Evolutionary conservation across 2,797 vertebrate species (phyloP), one percentile per base, ranked within the genome.

Genomic region (Sandelia bainsii): DNA sequence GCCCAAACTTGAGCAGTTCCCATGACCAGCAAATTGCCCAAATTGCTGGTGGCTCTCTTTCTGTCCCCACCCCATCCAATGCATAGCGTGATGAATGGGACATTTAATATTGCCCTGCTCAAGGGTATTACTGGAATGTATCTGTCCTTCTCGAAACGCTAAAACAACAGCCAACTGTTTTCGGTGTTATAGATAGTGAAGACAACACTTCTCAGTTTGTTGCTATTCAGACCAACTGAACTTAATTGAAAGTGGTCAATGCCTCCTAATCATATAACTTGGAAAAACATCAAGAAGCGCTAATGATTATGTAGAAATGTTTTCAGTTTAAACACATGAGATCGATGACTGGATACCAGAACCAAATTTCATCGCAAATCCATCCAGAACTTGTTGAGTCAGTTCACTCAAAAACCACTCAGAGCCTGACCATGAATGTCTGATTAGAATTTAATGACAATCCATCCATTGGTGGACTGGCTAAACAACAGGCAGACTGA

Each of bases 61-160:
- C 45, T 81, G 57, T 74, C 80, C 72, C 83, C 77, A 50, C 75
- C 69, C 73, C 78, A 61, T 69, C 78, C 74, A 39, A 17, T 51
- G 75, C 64, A 72, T 49, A 70, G 67, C 29, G 48, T 90, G 91
- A 94, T 93, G 88, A 94, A 94, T 94, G 90, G 89, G 93, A 92
- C 82, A 92, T 91, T 89, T 88, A 91, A 93, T 94, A 94, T 92
- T 78, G 61, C 66, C 56, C 69, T 71, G 90, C 90, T 92, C 81
- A 58, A 86, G 90, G 91, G 79, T 78, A 77, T 92, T 77, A 82
- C 76, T 82, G 82, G 37, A 91, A 90, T 72, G 51, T 78, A 78
- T 86, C 81, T 84, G 62, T 78, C 69, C 71, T 32, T 62, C 81
- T 81, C 44, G 19, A 39, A 81, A 62, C 53, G 40, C 61, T 71